These are phyloP conservation scores for Pseudanteris insignis DNA, from an alignment of 2,888 invertebrate genomes.

Conservation along the genomic window DNA sequence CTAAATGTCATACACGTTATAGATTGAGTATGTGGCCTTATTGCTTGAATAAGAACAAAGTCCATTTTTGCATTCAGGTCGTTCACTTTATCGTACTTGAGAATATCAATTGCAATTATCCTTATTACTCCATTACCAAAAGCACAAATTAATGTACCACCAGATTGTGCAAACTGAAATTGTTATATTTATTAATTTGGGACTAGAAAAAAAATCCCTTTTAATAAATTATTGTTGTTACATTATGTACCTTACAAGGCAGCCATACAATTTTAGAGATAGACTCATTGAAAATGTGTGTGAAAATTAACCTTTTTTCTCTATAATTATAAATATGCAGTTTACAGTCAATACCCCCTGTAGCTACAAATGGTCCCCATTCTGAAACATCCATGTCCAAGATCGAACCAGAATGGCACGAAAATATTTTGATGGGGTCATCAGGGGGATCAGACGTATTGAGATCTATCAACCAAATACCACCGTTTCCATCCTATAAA, in stretches of 20 bases:
- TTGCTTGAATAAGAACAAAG: constrained; percentile 56
- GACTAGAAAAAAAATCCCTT: too few species aligned
- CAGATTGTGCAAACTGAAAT: constrained; percentile 72
- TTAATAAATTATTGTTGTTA: too few species aligned
- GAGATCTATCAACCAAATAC: constrained; percentile 79
- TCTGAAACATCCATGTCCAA: constrained; percentile 76
- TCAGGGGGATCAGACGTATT: constrained; percentile 67
- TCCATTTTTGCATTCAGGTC: constrained; percentile 31
- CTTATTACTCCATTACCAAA: constrained; percentile 79
- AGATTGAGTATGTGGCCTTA: constrained; percentile 75
- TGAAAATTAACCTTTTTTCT: constrained; percentile 70
- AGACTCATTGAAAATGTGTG: constrained; percentile 72
- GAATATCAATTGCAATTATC: constrained; percentile 59
- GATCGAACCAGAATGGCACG: constrained; percentile 81
- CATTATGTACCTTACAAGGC: constrained; percentile 72
- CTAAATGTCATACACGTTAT: constrained; percentile 74
- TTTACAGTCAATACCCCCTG: constrained; percentile 78
- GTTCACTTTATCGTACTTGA: constrained; percentile 14
- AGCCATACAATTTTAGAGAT: constrained; percentile 74
- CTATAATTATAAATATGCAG: constrained; percentile 79
- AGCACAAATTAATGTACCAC: constrained; percentile 74
- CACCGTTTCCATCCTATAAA: constrained; percentile 83
- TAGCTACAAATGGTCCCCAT: constrained; percentile 75
- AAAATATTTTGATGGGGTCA: constrained; percentile 69
- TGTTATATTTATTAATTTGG: neutral